Conservation (phyloP, 2,797 vertebrate genomes). For the Chelon labrosus region DNA sequence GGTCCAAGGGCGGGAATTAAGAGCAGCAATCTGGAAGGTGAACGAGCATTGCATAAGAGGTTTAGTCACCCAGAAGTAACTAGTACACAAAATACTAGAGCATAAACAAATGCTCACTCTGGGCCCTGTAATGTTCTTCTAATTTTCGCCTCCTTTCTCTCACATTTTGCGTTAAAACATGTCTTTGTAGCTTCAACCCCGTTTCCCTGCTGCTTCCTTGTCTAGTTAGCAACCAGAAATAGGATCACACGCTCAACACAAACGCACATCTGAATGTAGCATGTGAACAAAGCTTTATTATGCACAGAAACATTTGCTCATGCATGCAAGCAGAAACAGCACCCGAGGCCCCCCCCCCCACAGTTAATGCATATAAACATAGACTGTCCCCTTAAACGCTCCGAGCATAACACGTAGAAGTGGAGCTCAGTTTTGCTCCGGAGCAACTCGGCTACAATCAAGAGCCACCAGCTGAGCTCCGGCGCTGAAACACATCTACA, state of each 20-base stretch:
- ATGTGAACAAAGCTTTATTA: slow-evolving; percentile 19
- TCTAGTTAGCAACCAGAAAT: slow-evolving; percentile 23
- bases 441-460: slow-evolving; percentile 31
- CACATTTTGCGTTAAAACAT: background rate
- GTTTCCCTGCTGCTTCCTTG: slow-evolving; percentile 12
- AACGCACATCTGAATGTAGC: slow-evolving; percentile 27
- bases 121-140: slow-evolving; percentile 3
- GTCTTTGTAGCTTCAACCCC: background rate
- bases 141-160: background rate
- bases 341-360: slow-evolving; percentile 34
- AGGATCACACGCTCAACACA: slow-evolving; percentile 18
- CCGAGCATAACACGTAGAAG: slow-evolving; percentile 28
- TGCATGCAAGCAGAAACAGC: slow-evolving; percentile 23
- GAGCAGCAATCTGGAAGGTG: slow-evolving; percentile 35
- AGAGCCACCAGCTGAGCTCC: slow-evolving; percentile 59
- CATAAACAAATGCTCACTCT: slow-evolving; percentile 40
- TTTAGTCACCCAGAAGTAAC: slow-evolving; percentile 50
- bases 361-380: slow-evolving; percentile 50
- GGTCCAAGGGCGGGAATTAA: slow-evolving; percentile 23
- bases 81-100: slow-evolving; percentile 31
- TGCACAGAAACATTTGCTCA: slow-evolving; percentile 37
- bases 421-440: slow-evolving; percentile 37
- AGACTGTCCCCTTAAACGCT: slow-evolving; percentile 32
- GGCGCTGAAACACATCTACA: slow-evolving; percentile 39
- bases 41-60: slow-evolving; percentile 46